These are phyloP conservation scores for Molothrus aeneus DNA, from an alignment of 2,797 vertebrate genomes.

Conservation along the genomic window DNA sequence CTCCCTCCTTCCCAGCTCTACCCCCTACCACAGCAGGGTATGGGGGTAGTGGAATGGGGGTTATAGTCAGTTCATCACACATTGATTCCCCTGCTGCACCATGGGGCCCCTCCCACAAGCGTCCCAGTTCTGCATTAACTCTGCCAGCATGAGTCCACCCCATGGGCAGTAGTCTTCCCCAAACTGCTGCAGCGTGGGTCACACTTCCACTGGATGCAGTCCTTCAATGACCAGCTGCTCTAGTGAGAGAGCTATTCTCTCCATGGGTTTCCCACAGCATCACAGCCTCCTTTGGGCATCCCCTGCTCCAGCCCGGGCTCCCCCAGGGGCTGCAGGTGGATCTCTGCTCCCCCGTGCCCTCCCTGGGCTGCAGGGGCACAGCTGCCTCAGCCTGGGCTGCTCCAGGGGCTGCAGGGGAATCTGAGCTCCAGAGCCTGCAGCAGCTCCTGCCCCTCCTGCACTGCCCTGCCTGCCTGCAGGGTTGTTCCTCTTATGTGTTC, in stretches of 20 bases:
- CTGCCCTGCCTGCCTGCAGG: not conserved
- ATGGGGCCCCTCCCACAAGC: accelerated
- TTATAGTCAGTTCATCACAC: not conserved
- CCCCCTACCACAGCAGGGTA: not conserved
- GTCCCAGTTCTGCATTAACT: not conserved
- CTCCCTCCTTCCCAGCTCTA: not conserved
- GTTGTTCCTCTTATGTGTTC: not conserved
- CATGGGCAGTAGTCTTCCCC: not conserved
- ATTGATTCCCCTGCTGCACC: not conserved
- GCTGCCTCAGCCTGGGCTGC: too few species aligned
- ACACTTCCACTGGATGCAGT: not conserved
- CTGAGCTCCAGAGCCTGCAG: not conserved
- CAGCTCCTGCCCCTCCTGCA: not conserved
- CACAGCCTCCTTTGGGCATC: not conserved
- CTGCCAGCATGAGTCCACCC: too few species aligned
- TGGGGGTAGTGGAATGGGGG: not conserved
- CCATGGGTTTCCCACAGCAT: not conserved
- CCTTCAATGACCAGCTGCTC: not conserved
- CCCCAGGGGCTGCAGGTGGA: not conserved
- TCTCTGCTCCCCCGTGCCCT: not conserved
- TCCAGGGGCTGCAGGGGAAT: not conserved
- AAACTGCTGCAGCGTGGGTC: accelerated
- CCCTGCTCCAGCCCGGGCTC: not conserved
- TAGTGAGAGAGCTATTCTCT: not conserved
- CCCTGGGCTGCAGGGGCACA: not conserved